Percentiles rank a stretch among this genome's conserved stretches.
phyloP scores from a whole-genome alignment of 1,140 invertebrate species.

The Conopomorpha cramerella region DNA sequence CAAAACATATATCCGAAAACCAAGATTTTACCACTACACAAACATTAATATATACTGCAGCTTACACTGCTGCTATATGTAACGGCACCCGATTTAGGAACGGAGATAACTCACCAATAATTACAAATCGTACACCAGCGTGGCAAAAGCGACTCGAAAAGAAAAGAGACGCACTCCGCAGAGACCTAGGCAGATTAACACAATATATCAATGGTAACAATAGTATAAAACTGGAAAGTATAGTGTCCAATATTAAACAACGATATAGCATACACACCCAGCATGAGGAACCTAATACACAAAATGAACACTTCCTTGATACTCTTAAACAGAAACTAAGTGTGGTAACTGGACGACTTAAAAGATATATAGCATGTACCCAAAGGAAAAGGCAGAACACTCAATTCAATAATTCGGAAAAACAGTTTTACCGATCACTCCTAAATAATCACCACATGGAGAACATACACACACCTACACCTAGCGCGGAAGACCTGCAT shows the following conservation, averaged over 20 bases:
- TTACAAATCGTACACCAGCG: conserved; percentile 4
- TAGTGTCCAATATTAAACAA: conserved; percentile 6
- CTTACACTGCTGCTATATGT: conserved; percentile 7
- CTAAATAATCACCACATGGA: no score
- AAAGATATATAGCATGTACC: conserved; percentile 9
- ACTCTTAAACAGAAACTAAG: conserved; percentile 16
- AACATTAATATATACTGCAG: conserved; percentile 8
- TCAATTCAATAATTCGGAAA: conserved; percentile 12
- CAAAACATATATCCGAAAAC: conserved; percentile 5
- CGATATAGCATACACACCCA: conserved; percentile 10
- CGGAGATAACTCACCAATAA: neutral
- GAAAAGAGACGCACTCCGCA: conserved; percentile 4
- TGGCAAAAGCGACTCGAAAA: conserved; percentile 9
- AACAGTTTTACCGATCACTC: conserved; percentile 12
- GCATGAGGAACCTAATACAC: no score
- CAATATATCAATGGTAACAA: conserved; percentile 9
- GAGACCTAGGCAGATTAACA: conserved; percentile 7
- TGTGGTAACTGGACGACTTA: conserved; percentile 1
- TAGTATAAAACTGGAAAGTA: conserved; percentile 3
- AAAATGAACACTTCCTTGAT: conserved; percentile 8
- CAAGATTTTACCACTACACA: conserved; percentile 5
- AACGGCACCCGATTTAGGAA: conserved; percentile 6
- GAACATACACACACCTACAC: no score
- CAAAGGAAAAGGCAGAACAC: conserved; percentile 11
- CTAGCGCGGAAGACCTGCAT: conserved; percentile 2